phyloP scores from a whole-genome alignment of 2,113 vertebrate species.

The Saguinus imperator region DNA sequence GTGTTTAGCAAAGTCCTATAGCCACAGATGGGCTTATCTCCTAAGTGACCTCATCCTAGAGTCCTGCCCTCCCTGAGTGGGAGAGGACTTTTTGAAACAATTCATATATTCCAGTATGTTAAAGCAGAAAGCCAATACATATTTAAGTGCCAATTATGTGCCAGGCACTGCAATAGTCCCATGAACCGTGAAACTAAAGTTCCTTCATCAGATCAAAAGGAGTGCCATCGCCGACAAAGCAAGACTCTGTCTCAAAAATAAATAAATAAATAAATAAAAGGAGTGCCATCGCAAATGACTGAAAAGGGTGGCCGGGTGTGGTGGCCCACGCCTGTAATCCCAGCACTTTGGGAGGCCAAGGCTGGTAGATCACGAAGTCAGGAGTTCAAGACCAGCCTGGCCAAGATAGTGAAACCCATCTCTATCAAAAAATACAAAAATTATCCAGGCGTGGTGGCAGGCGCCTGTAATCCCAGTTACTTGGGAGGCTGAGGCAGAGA shows the following conservation, averaged over 20 bases:
- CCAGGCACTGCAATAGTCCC: neutral
- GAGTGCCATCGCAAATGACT: neutral
- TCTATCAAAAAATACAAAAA: too few species aligned
- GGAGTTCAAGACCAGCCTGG: too few species aligned
- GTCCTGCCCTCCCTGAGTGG: neutral
- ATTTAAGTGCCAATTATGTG: neutral
- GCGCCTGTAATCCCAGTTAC: too few species aligned
- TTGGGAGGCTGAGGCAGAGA: too few species aligned
- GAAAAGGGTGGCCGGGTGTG: neutral
- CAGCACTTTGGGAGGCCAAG: too few species aligned
- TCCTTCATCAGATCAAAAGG: neutral
- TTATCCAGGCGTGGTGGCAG: too few species aligned
- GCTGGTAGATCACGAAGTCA: too few species aligned
- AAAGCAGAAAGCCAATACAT: neutral
- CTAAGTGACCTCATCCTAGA: neutral
- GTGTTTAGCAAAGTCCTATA: neutral
- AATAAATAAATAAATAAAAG: neutral
- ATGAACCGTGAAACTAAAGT: constrained; percentile 37
- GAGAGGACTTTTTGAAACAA: neutral
- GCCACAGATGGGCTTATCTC: neutral
- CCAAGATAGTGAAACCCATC: too few species aligned
- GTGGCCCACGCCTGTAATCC: too few species aligned
- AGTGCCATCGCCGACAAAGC: neutral
- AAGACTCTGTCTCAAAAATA: too few species aligned
- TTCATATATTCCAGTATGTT: neutral